Evolutionary conservation across 30 jellyfish, hydroid and myxozoan species (phyloP).

Genomic region (Cassiopea xamachana): DNA sequence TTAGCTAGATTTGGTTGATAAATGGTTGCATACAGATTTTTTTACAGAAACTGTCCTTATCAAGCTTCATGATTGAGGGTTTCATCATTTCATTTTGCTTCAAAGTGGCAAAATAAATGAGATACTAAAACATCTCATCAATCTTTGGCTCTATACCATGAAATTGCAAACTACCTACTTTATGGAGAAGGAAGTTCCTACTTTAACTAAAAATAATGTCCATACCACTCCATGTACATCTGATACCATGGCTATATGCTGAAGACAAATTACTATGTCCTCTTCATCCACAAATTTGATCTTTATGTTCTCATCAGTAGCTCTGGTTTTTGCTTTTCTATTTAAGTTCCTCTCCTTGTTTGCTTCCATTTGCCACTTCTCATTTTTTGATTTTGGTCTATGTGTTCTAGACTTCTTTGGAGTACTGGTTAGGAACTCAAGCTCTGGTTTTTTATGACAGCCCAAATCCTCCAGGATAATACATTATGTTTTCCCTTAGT

Average conservation of each 20-base stretch:
- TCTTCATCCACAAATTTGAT: too few relatives aligned
- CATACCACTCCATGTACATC: too few relatives aligned
- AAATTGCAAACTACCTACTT: background rate
- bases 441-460: background rate
- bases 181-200: background rate
- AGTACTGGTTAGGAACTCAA: background rate
- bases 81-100: background rate
- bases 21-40: background rate
- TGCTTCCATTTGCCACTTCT: background rate
- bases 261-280: too few relatives aligned
- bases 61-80: background rate
- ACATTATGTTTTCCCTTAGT: background rate
- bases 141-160: background rate
- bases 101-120: background rate
- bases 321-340: background rate
- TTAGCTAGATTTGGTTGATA: background rate
- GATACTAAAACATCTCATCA: background rate
- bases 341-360: background rate
- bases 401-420: background rate
- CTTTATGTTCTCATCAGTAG: background rate
- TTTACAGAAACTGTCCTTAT: background rate
- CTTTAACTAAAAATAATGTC: too few relatives aligned
- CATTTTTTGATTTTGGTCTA: background rate
- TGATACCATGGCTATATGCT: too few relatives aligned
- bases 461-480: conserved; percentile 19